Base-by-base conservation (phyloP, 2,113 vertebrate species). In the Chamaetylas fuelleborni region DNA sequence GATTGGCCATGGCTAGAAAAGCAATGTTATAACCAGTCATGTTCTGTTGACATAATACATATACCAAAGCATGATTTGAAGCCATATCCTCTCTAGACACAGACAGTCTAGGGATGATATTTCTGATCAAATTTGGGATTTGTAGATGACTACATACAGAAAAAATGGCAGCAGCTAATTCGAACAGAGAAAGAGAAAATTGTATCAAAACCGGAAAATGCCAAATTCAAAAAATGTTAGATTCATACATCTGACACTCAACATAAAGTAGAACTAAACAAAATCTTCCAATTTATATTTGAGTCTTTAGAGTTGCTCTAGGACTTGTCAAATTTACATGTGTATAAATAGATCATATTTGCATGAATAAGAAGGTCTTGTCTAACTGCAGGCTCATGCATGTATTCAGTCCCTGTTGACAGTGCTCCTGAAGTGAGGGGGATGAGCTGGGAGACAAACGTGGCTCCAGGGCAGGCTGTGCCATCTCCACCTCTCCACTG, bases 381-480 rank as follows among this genome's bases (percentile, higher is more conserved):
- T 40, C 28, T 29, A 23, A 28, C 26, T 60, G 16, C 65, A 72
- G 19, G 16, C 8, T 87, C 31, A 13, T 40, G n/a, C 15, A 47
- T 61, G 56, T 47, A 53, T 56, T 89, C 34, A 23, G 15, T 33
- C 20, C 20, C 24, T 43, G n/a, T 76, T 88, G 19, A 13, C 15
- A 31, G 20, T 5, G 34, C 28, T 74, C 2, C 0, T 6, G 34
- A 20, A 2, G 2, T 15, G 4, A 61, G 12, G 4, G 1, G 18
- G 5, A 24, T n/a, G 33, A 77, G 6, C 53, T 53, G n/a, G 20
- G 36, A 36, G 34, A n/a, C 1, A 3, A 60, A 5, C 0, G 0
- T 23, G 28, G 45, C 9, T 18, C 8, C 38, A 50, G 26, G 10
- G 24, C 5, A 73, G 31, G 17, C n/a, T 56, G 14, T 48, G 28